Evolutionary conservation across 2,113 vertebrate species (phyloP).

Genomic region (Channa maculata): DNA sequence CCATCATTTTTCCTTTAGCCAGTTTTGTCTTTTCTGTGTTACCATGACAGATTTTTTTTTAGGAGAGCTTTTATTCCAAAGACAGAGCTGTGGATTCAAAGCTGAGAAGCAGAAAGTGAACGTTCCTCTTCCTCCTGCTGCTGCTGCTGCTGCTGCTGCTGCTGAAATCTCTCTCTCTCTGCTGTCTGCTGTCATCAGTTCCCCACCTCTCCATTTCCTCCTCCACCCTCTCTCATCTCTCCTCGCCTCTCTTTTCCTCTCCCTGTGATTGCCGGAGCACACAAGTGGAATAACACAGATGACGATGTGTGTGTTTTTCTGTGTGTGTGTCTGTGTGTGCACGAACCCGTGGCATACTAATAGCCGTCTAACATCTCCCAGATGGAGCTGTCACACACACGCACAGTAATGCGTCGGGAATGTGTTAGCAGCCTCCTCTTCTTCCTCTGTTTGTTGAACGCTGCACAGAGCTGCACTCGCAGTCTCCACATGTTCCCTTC

Average conservation of each 20-base stretch:
- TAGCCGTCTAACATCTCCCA: slow-evolving; percentile 68
- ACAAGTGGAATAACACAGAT: slow-evolving; percentile 13
- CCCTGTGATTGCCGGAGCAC: slow-evolving; percentile 7
- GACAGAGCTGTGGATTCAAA: background rate
- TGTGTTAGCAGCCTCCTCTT: slow-evolving; percentile 44
- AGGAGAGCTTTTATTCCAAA: slow-evolving; percentile 21
- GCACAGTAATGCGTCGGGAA: slow-evolving; percentile 31
- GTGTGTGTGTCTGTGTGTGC: slow-evolving; percentile 24
- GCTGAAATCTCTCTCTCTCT: slow-evolving; percentile 5
- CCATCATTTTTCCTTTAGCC: too few relatives aligned
- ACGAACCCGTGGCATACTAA: slow-evolving; percentile 54
- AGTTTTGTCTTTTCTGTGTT: too few relatives aligned
- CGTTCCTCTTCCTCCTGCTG: too few relatives aligned
- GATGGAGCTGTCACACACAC: slow-evolving; percentile 63
- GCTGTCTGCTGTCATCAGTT: slow-evolving; percentile 10
- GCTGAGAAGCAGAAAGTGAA: background rate
- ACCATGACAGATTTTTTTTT: too few relatives aligned
- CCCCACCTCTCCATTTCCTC: slow-evolving; percentile 22
- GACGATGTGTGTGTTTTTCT: background rate
- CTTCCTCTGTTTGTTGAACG: background rate
- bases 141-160: background rate
- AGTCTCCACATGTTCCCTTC: background rate
- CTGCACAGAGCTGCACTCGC: background rate
- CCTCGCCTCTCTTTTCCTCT: background rate
- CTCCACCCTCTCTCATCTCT: background rate